Percentiles rank a stretch among this genome's conserved stretches.
Conservation (phyloP, 2,797 vertebrate genomes). For the Taeniopygia guttata region DNA sequence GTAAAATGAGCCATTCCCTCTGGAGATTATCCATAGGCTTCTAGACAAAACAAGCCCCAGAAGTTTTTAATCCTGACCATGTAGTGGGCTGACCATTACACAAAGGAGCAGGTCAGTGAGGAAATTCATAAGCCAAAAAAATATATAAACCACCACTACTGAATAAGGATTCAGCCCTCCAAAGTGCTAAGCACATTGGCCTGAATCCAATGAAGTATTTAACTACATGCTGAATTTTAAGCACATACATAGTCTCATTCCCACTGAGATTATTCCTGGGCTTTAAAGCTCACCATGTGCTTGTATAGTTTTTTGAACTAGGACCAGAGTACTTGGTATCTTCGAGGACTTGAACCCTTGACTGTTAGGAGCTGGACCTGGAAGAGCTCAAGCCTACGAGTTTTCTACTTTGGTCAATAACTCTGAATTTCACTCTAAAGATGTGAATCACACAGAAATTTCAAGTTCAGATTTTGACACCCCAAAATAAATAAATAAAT, state of each 20-base stretch:
- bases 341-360: not conserved
- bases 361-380: not conserved
- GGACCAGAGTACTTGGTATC: not conserved
- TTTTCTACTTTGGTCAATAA: not conserved
- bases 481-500: not conserved
- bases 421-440: not conserved
- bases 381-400: not conserved
- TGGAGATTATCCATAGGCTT: slow-evolving; percentile 44
- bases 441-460: not conserved
- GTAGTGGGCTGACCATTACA: slow-evolving; percentile 4
- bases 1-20: slow-evolving; percentile 43
- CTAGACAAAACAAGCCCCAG: slow-evolving; percentile 60
- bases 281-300: slow-evolving; percentile 8
- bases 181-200: slow-evolving; percentile 34
- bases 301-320: not conserved
- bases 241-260: slow-evolving; percentile 40
- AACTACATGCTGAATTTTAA: slow-evolving; percentile 60
- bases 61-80: slow-evolving; percentile 56
- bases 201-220: not conserved
- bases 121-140: slow-evolving; percentile 20
- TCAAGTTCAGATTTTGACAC: not conserved
- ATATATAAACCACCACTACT: not conserved
- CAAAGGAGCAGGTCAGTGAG: slow-evolving; percentile 37
- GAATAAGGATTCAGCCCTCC: slow-evolving; percentile 15
- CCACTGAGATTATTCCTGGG: slow-evolving; percentile 18